Percentiles rank a stretch among this genome's conserved stretches.
Evolutionary conservation across 2,888 invertebrate genomes (phyloP).

Genomic region (Epsilonema sp.): DNA sequence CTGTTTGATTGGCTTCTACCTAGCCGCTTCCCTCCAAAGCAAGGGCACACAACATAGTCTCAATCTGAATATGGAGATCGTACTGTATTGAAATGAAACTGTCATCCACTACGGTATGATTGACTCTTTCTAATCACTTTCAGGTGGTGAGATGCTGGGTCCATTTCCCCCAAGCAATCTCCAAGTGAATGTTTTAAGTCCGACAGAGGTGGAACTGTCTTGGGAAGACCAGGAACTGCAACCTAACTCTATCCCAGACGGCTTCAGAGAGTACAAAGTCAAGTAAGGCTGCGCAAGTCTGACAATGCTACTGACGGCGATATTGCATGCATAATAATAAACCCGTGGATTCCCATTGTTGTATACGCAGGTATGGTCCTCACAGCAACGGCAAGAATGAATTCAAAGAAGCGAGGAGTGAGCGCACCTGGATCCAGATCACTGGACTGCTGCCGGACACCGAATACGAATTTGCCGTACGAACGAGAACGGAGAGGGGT

Average conservation of each 20-base stretch:
- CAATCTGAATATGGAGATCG: too few relatives aligned
- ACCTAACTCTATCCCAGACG: too few relatives aligned
- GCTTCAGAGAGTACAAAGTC: too few relatives aligned
- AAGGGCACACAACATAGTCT: too few relatives aligned
- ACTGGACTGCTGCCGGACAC: constrained; percentile 1
- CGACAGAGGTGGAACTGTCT: not conserved
- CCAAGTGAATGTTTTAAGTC: not conserved
- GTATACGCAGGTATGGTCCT: not conserved
- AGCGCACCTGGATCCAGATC: not conserved
- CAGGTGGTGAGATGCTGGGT: not conserved
- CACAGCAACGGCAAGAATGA: not conserved
- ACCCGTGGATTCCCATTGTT: too few relatives aligned
- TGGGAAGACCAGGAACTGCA: not conserved
- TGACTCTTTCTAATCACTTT: not conserved
- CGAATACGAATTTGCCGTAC: constrained; percentile 5
- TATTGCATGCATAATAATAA: not conserved
- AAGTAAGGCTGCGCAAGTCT: not conserved
- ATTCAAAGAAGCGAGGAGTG: not conserved
- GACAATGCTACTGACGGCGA: not conserved
- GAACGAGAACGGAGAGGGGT: not conserved
- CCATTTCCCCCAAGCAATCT: not conserved
- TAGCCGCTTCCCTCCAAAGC: too few relatives aligned
- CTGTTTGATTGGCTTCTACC: too few relatives aligned
- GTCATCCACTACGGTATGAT: too few relatives aligned
- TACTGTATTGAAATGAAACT: too few relatives aligned